Base-by-base conservation (phyloP, 2,888 invertebrate species). In the Colostygia pectinataria region DNA sequence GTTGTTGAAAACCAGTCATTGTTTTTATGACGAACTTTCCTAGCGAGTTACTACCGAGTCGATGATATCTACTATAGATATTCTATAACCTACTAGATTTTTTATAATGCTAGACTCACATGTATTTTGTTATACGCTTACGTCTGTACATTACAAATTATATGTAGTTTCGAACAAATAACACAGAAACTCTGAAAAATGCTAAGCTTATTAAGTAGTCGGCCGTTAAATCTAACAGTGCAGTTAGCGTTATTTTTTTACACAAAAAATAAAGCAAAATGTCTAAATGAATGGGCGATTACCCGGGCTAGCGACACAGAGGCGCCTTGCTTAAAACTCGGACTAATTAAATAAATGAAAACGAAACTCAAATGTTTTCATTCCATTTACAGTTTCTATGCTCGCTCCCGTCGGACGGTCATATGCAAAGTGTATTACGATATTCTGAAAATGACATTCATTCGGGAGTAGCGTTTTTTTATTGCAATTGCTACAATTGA, bases 341-440 rank as follows among this genome's bases (percentile, higher is more conserved):
- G 61, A 63, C 83, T 88, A 89, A 88, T 88, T 87, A 84, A 86
- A 86, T 82, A 76, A 83, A 86, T 85, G 84, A 88, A 87, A 88
- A 85, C 76, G 83, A 84, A 88, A 83, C 85, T 83, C 78, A 59
- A 78, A 83, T 87, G 86, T 87, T 89, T 88, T 87, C 84, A 79
- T 87, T 88, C 80, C 83, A 87, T 87, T 88, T 84, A 77, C 76
- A 77, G 72, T 80, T 74, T 71, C 77, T 75, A 76, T 76, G 68
- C 68, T 68, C 68, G 65, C 63, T 67, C 55, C 63, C 44, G 55
- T 61, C 65, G 74, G 67, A 77, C 58, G 74, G 74, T 70, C 66
- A 67, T 71, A 82, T 82, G 81, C 80, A 77, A 78, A 77, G 67
- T 68, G 67, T 74, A 69, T 70, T 70, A 72, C 68, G 63, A 71